Evolutionary conservation across 2,797 vertebrate species (phyloP), one percentile per base, ranked within the genome.

Genomic region (Psittacula derbiana): DNA sequence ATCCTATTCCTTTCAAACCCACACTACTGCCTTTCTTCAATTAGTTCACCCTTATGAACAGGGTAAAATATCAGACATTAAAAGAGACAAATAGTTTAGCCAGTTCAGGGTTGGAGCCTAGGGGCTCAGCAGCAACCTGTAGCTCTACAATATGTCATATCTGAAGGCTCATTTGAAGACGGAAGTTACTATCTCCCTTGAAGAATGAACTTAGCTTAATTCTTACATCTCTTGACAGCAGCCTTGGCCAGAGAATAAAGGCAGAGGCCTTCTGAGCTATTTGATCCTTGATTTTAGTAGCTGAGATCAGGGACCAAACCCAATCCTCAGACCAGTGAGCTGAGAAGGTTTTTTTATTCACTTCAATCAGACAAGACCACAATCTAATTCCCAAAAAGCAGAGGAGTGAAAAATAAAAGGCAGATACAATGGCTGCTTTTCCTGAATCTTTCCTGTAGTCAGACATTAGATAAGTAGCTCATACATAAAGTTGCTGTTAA

Each of bases 181-280:
- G 17, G 89, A 93, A 91, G 85, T 94, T 91, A 36, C 65, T 79
- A 6, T 31, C 76, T 66, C 50, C 60, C 92, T 86, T 90, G 85
- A 95, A 91, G 76, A 95, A 93, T 72, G 50, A 93, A 62, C 19
- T 92, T 9, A 0, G n/a, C 36, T 95, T 94, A 72, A 75, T 84
- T 96, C 79, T 90, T 78, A 74, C 75, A 78, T 84, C 82, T 94
- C 83, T 71, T 81, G 76, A 84, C 90, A 96, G 62, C 53, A 94
- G 58, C 88, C 73, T 95, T 94, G 93, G 85, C 80, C 91, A 69
- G 82, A 95, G 70, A 95, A 94, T 84, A 93, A 88, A 95, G 73
- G 53, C 73, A 92, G 70, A 95, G 62, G 33, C 73, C 73, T 95
- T 93, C 87, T 90, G 28, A 84, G 87, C 33, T 91, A 86, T 95